Conservation (phyloP, 2,113 vertebrate species). For the Clarias gariepinus region DNA sequence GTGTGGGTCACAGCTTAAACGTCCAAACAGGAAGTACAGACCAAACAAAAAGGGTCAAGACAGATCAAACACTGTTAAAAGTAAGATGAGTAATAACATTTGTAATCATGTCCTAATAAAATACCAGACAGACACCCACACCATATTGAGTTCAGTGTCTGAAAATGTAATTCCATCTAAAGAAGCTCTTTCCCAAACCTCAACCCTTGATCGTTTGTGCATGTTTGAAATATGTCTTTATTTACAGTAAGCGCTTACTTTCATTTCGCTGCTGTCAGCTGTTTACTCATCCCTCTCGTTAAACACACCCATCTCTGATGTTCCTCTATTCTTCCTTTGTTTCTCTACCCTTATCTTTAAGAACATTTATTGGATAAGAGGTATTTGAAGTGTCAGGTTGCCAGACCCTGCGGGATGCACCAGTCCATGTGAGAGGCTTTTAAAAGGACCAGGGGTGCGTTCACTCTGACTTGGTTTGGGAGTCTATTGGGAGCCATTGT, state of each 20-base stretch:
- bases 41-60: not conserved
- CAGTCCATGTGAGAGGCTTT: conserved; percentile 22
- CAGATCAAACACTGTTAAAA: not conserved
- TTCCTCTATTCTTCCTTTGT: not conserved
- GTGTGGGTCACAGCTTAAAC: not conserved
- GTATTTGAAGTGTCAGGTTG: conserved; percentile 54
- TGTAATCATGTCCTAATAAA: not conserved
- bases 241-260: not conserved
- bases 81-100: not conserved
- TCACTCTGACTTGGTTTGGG: not conserved
- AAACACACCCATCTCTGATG: not conserved
- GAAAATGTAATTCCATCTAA: not conserved
- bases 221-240: not conserved
- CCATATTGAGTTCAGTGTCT: not conserved
- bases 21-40: not conserved
- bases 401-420: conserved; percentile 54
- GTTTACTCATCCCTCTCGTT: not conserved
- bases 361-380: conserved; percentile 49
- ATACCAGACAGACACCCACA: not conserved
- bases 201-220: not conserved
- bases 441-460: conserved; percentile 32
- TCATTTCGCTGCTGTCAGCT: not conserved
- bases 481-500: conserved; percentile 53
- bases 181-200: not conserved
- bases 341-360: not conserved